phyloP scores from a whole-genome alignment of 2,888 invertebrate genomes.

The Stegana nigrithorax region DNA sequence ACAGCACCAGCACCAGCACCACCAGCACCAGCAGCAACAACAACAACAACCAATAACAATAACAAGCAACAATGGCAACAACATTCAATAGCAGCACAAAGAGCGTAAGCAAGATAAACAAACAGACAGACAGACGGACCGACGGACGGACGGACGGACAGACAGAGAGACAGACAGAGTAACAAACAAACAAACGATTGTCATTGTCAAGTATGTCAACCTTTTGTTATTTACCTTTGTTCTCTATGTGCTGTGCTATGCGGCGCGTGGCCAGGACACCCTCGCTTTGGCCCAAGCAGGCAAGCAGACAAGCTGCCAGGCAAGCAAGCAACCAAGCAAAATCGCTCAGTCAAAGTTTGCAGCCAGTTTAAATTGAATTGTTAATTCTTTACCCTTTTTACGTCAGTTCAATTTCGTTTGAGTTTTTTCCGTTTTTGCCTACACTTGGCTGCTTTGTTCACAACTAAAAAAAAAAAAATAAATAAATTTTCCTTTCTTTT shows the following conservation, averaged over 20 bases:
- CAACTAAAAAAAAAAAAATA: too few species aligned
- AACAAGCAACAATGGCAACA: constrained; percentile 29
- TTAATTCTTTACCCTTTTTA: constrained; percentile 48
- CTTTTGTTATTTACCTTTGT: constrained; percentile 38
- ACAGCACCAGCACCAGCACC: too few species aligned
- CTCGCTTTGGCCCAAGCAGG: background rate
- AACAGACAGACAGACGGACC: constrained; percentile 33
- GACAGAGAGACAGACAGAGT: constrained; percentile 27
- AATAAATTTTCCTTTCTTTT: too few species aligned
- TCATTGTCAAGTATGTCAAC: constrained; percentile 60
- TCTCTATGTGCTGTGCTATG: background rate
- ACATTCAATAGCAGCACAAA: too few species aligned
- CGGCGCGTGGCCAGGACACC: background rate
- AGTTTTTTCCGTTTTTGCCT: constrained; percentile 21
- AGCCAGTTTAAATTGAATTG: constrained; percentile 55
- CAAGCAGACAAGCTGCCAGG: too few species aligned
- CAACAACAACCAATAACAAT: constrained; percentile 7
- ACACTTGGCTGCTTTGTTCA: too few species aligned
- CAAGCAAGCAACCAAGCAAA: too few species aligned
- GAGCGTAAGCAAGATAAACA: too few species aligned
- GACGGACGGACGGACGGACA: constrained; percentile 43
- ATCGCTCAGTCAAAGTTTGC: constrained; percentile 21
- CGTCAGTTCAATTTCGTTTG: constrained; percentile 15
- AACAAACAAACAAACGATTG: constrained; percentile 50
- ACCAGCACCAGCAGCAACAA: too few species aligned